Percentiles rank a stretch among this genome's conserved stretches.
These are phyloP conservation scores for Pissodes strobi DNA, from an alignment of 1,140 invertebrate genomes.

Conservation along the genomic window DNA sequence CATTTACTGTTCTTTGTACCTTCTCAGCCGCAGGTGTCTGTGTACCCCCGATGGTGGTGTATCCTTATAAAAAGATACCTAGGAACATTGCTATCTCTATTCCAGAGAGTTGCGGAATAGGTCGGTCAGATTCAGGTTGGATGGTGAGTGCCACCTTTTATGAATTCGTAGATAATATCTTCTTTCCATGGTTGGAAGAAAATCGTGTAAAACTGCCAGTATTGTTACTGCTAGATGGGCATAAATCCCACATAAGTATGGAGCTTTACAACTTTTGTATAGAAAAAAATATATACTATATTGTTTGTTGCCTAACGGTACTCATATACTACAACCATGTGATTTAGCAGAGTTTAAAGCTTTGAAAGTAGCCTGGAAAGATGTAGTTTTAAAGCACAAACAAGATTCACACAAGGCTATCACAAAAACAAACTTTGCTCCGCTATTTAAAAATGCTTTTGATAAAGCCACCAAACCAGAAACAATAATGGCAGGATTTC, in stretches of 20 bases:
- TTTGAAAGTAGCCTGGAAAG: slow-evolving; percentile 50
- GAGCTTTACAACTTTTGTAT: slow-evolving; percentile 51
- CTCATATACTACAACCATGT: slow-evolving; percentile 53
- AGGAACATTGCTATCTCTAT: slow-evolving; percentile 42
- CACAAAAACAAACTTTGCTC: slow-evolving; percentile 43
- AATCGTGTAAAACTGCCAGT: slow-evolving; percentile 48
- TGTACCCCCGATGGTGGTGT: slow-evolving; percentile 47
- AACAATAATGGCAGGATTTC: slow-evolving; percentile 51
- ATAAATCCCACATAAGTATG: too few relatives aligned
- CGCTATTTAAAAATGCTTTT: slow-evolving; percentile 47
- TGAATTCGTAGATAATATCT: slow-evolving; percentile 53
- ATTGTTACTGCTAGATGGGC: too few relatives aligned
- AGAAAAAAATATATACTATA: slow-evolving; percentile 50
- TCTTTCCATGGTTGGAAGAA: too few relatives aligned
- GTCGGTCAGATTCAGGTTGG: slow-evolving; percentile 53
- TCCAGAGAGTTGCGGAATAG: slow-evolving; percentile 51
- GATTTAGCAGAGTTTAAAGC: slow-evolving; percentile 52
- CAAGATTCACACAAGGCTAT: neutral
- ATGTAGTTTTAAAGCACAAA: too few relatives aligned
- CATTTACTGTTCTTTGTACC: slow-evolving; percentile 52
- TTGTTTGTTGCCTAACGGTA: slow-evolving; percentile 42
- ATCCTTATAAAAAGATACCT: too few relatives aligned
- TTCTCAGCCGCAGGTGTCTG: slow-evolving; percentile 51
- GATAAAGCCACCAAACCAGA: slow-evolving; percentile 29
- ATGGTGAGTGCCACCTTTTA: slow-evolving; percentile 53